Evolutionary conservation across 2,888 invertebrate species (phyloP), one percentile per base, ranked within the genome.

Genomic region (Acleris literana): DNA sequence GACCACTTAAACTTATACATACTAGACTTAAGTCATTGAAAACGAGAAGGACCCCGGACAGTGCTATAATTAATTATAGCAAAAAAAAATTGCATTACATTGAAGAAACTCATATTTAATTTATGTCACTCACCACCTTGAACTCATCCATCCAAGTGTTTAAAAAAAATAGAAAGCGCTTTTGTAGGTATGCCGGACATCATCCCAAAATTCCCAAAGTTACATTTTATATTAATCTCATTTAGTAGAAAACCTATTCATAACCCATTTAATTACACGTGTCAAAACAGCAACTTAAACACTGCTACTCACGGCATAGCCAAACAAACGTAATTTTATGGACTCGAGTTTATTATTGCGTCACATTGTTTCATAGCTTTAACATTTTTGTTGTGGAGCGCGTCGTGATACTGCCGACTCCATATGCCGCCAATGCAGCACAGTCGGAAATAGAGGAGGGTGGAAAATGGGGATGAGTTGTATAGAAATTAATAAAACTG

Each of bases 401-500:
- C 69, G 72, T 72, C 75, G 74, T 78, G 74, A 80, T 77, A 80
- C 74, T 82, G 78, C 79, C 77, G 78, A 76, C 75, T 84, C 87
- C 89, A 91, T 88, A 89, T 89, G 90, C 80, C 82, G 78, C 83
- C 84, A 79, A 77, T 81, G 82, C 81, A 81, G 76, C 77, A 87
- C 86, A 90, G 93, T 93, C 82, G 81, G 80, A 82, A 82, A 82
- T 82, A 76, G 82, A 82, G 78, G 80, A 80, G 90, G 90, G 90
- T 89, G 88, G 84, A 85, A 87, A 87, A 86, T 81, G 79, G 85
- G 87, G 87, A 89, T 85, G 87, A 88, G 84, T 81, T 80, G 84
- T 87, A 86, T 86, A 93, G 93, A 94, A 95, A 95, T 95, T 95
- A 95, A 95, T 95, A 95, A 95, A 95, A 94, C 94, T 94, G 95